phyloP scores from a whole-genome alignment of 2,797 vertebrate species.

The Cyprinodon diabolis region DNA sequence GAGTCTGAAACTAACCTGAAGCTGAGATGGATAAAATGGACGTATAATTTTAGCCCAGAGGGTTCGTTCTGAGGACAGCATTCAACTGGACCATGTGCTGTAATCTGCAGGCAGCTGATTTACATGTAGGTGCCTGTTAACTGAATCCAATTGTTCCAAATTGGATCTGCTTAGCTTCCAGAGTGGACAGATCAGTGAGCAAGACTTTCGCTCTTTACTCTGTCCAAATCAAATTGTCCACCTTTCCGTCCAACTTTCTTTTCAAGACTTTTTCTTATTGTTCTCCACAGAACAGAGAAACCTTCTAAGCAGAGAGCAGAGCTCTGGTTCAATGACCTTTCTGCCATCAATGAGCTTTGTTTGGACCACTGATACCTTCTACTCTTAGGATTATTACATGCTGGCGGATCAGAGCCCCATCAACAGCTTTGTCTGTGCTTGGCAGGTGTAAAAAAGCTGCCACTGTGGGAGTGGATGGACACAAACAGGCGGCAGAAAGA shows the following conservation, averaged over 20 bases:
- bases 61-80: background rate
- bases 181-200: background rate
- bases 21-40: background rate
- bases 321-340: background rate
- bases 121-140: background rate
- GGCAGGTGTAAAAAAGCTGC: background rate
- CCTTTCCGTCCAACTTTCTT: background rate
- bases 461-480: background rate
- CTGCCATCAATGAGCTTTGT: too few relatives aligned
- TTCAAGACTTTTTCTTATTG: background rate
- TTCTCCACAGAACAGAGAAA: background rate
- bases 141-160: background rate
- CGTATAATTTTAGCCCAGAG: background rate
- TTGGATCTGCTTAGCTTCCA: background rate
- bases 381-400: too few relatives aligned
- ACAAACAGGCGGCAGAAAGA: background rate
- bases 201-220: background rate
- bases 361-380: too few relatives aligned
- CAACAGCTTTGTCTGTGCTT: background rate
- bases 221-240: background rate
- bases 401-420: background rate
- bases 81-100: background rate
- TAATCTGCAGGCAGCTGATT: background rate
- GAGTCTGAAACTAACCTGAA: background rate
- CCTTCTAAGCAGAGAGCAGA: background rate